phyloP scores from a whole-genome alignment of 37 sponge, comb jelly and placozoan species.

The Beroe ovata region DNA sequence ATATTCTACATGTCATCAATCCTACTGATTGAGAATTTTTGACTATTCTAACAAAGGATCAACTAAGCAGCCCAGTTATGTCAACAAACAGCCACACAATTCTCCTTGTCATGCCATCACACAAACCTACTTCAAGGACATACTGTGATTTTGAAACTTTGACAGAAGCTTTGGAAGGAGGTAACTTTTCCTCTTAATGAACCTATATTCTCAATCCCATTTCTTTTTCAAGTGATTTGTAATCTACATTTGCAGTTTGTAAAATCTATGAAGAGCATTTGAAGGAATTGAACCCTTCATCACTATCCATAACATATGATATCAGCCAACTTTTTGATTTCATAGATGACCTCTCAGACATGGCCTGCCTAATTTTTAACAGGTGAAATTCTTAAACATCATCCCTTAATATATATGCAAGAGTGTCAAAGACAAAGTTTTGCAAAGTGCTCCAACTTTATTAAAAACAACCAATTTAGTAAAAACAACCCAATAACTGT shows the following conservation, averaged over 20 bases:
- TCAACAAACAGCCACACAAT: conserved; percentile 81
- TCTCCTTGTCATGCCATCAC: conserved; percentile 86
- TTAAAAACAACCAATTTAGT: not conserved
- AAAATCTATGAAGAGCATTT: conserved; percentile 98
- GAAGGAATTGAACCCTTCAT: conserved; percentile 84
- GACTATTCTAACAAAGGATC: too few relatives aligned
- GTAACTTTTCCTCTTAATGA: not conserved
- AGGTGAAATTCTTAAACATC: not conserved
- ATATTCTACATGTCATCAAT: too few relatives aligned
- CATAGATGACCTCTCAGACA: conserved; percentile 86
- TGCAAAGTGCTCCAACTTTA: too few relatives aligned
- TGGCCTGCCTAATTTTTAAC: conserved; percentile 86
- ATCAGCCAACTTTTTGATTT: conserved; percentile 96
- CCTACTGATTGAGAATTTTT: too few relatives aligned
- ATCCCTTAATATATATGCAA: not conserved
- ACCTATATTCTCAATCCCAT: not conserved
- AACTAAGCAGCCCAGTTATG: not conserved
- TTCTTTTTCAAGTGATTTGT: too few relatives aligned
- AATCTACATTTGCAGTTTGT: conserved; percentile 76
- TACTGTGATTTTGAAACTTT: conserved; percentile 93
- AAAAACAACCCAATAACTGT: too few relatives aligned
- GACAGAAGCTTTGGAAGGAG: conserved; percentile 93
- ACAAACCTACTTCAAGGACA: conserved; percentile 80
- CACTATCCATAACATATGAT: conserved; percentile 94
- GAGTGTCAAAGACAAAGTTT: too few relatives aligned